phyloP scores from a whole-genome alignment of 2,797 vertebrate species.

The Antennarius maculatus region DNA sequence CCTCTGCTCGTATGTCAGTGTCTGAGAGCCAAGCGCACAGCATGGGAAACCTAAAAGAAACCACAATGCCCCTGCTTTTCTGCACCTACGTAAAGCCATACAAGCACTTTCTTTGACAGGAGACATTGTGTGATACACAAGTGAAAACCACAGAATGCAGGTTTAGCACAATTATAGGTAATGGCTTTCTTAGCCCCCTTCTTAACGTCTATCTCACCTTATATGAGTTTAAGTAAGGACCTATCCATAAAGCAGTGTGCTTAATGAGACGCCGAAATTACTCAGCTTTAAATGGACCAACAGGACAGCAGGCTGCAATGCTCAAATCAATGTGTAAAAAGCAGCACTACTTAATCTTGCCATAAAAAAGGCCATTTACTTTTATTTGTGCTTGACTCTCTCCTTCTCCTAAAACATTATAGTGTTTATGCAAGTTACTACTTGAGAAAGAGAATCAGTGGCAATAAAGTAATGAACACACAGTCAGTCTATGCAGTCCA shows the following conservation, averaged over 20 bases:
- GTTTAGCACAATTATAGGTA: slow-evolving; percentile 48
- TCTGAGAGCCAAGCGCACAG: slow-evolving; percentile 54
- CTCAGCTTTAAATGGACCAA: slow-evolving; percentile 47
- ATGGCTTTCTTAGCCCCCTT: slow-evolving; percentile 50
- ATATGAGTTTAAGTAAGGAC: slow-evolving; percentile 43
- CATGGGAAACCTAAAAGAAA: slow-evolving; percentile 49
- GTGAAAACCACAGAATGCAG: slow-evolving; percentile 70
- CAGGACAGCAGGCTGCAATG: slow-evolving; percentile 30
- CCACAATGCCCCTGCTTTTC: slow-evolving; percentile 67
- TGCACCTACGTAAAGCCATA: slow-evolving; percentile 56
- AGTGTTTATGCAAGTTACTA: slow-evolving; percentile 10
- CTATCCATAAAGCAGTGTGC: slow-evolving; percentile 44
- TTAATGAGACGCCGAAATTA: slow-evolving; percentile 56
- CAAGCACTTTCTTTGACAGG: slow-evolving; percentile 62
- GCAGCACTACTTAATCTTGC: slow-evolving; percentile 24
- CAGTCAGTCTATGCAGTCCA: slow-evolving; percentile 12
- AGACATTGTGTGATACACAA: slow-evolving; percentile 54
- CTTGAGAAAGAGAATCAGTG: slow-evolving; percentile 29
- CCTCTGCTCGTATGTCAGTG: slow-evolving; percentile 66
- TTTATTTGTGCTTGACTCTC: slow-evolving; percentile 46
- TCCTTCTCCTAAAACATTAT: slow-evolving; percentile 34
- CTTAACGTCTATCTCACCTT: slow-evolving; percentile 51
- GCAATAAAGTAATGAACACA: slow-evolving; percentile 24
- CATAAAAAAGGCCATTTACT: slow-evolving; percentile 51
- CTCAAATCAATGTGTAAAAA: slow-evolving; percentile 42